Base-by-base conservation (phyloP, 1,140 invertebrate genomes). In the Drosophila eugracilis region DNA sequence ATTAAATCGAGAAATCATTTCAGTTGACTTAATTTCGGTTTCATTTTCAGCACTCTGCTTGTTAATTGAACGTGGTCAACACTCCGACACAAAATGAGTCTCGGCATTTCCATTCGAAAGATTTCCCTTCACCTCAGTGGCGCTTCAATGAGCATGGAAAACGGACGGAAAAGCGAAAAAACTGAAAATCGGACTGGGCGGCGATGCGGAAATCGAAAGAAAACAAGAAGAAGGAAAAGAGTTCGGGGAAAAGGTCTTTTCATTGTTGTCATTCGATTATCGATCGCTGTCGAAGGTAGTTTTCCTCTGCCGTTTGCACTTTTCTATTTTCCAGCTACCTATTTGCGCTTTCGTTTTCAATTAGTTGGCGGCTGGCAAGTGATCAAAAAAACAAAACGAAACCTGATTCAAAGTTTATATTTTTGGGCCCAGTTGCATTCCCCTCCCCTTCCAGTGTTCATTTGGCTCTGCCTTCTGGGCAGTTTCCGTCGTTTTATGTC, bases 271-370 rank as follows among this genome's bases (percentile, higher is more conserved):
- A 86, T 70, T 78, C 66, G 54, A 86, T 80, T 80, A 85, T 80
- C 77, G 71, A 80, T 78, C 42, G 32, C 66, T 30, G 42, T 58
- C 67, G 41, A 44, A 17, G 34, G 54, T 53, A 59, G 72, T 78
- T 78, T 78, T 59, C 42, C 36, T 28, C 58, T 37, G 28, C 54
- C 59, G 45, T 60, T 73, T 47, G 30, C 36, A 30, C 30, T 78
- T 66, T 47, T 50, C 47, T 28, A 48, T 59, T 59, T 71, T 30
- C 30, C 44, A 50, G 52, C 28, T 54, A 65, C 42, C 49, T 78
- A 63, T 80, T 89, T 84, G 74, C 72, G 80, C 85, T 89, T 89
- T 89, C 84, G 62, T 84, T 89, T 89, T 89, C 85, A 84, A 89
- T 89, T 75, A 84, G n/a, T n/a, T n/a, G 77, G 70, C 42, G 49